Evolutionary conservation across 2,888 invertebrate species (phyloP), one percentile per base, ranked within the genome.

Genomic region (Campopleginae sp.): DNA sequence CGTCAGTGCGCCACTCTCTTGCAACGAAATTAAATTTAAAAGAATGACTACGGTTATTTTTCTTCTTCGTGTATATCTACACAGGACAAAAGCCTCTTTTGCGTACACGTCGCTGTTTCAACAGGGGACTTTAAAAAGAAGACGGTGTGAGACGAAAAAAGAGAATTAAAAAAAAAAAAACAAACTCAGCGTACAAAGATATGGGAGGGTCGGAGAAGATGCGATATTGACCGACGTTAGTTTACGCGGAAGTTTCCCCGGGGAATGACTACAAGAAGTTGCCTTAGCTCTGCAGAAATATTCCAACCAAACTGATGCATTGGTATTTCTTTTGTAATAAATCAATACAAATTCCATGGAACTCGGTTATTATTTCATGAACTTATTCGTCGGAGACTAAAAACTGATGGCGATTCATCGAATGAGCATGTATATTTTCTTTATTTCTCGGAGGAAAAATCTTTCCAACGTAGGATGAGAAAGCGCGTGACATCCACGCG

Each of bases 1-100:
- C 42, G 33, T 77, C 42, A 10, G 54, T 38, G 65, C 23, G 27
- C 51, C 14, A 10, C 68, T 33, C 66, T 51, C 51, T 51, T 14
- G 54, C 17, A 42, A 68, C 44, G 44, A 90, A 92, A 91, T 92
- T 91, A 92, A 93, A 92, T 93, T 93, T 92, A 92, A 92, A 92
- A 92, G 93, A 92, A 93, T 93, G 92, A 93, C 92, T 78, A 66
- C 31, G 79, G 76, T 68, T 76, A 88, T 89, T 92, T 79, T 91
- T 90, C 90, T 91, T 89, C 88, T 90, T 89, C 88, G 89, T 82
- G 87, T 90, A 89, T 86, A 84, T 87, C 77, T 77, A 27, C 44
- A 14, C 61, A 87, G 90, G 90, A 92, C 91, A 92, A 92, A 92
- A 88, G 92, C 89, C 17, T n/a, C 92, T 91, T 91, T 92, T 91